A percentile compares a stretch with the other conserved stretches of the same genome.
Evolutionary conservation across 2,888 invertebrate genomes (phyloP).

Genomic region (Cybosia mesomella): DNA sequence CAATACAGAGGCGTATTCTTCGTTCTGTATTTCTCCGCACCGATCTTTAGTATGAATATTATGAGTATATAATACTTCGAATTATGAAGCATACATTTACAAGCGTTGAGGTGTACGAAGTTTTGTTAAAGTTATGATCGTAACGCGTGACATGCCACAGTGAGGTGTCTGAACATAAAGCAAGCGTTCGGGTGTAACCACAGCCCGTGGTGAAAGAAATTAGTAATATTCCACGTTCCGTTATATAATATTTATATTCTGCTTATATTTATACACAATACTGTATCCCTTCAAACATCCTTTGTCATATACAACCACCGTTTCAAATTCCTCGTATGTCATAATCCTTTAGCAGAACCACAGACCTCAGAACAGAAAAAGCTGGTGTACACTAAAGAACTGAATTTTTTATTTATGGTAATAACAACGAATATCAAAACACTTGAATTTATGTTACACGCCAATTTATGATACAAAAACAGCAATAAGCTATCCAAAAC

Average conservation of each 20-base stretch:
- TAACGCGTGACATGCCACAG: constrained; percentile 40
- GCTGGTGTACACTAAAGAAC: not conserved
- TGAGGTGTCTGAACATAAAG: constrained; percentile 48
- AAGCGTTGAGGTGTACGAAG: constrained; percentile 34
- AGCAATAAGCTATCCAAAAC: not conserved
- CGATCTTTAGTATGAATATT: too few relatives aligned
- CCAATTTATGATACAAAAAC: not conserved
- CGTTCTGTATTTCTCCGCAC: too few relatives aligned
- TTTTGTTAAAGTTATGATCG: constrained; percentile 48
- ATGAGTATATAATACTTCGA: too few relatives aligned
- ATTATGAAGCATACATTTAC: not conserved
- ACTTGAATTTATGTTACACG: not conserved
- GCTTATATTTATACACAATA: not conserved
- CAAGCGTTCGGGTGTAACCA: constrained; percentile 44
- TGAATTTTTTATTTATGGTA: not conserved
- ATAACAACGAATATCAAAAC: not conserved
- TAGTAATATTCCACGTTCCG: constrained; percentile 17
- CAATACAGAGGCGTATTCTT: too few relatives aligned
- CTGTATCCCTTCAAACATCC: constrained; percentile 2
- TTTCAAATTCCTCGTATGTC: constrained; percentile 5
- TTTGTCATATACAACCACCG: constrained; percentile 3
- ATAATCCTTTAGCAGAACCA: not conserved
- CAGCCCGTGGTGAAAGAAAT: constrained; percentile 53
- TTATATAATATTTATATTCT: constrained; percentile 12
- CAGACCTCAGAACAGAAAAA: not conserved